Evolutionary conservation across 2,113 vertebrate species (phyloP).

Genomic region (Dipodomys stephensi): DNA sequence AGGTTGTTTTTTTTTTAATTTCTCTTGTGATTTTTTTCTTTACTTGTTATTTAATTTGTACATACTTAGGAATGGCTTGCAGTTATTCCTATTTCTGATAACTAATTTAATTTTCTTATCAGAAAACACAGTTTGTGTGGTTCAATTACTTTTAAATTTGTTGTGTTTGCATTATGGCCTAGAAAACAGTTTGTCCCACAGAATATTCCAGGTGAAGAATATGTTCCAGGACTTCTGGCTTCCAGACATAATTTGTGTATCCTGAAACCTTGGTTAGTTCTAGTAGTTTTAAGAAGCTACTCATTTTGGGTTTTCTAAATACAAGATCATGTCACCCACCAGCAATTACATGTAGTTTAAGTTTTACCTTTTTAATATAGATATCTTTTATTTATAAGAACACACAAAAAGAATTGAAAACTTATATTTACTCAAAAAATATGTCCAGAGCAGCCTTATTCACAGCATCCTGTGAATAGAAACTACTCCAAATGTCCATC

Average conservation of each 20-base stretch:
- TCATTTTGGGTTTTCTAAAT: background rate
- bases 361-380: background rate
- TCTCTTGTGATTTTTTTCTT: too few species aligned
- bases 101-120: too few species aligned
- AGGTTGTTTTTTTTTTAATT: too few species aligned
- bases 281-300: background rate
- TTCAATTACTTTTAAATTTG: too few species aligned
- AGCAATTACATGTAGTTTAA: background rate
- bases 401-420: background rate
- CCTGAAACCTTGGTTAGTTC: background rate
- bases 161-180: too few species aligned
- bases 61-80: too few species aligned
- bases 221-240: too few species aligned
- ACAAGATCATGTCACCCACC: background rate
- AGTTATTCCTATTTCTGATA: too few species aligned
- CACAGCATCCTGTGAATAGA: background rate
- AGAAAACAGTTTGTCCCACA: too few species aligned
- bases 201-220: too few species aligned
- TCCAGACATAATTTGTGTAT: background rate
- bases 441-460: background rate
- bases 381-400: background rate
- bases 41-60: too few species aligned
- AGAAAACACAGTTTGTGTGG: too few species aligned
- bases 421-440: background rate
- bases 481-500: background rate